These are phyloP conservation scores for Centrocercus urophasianus DNA, from an alignment of 2,113 vertebrate species.

Conservation along the genomic window DNA sequence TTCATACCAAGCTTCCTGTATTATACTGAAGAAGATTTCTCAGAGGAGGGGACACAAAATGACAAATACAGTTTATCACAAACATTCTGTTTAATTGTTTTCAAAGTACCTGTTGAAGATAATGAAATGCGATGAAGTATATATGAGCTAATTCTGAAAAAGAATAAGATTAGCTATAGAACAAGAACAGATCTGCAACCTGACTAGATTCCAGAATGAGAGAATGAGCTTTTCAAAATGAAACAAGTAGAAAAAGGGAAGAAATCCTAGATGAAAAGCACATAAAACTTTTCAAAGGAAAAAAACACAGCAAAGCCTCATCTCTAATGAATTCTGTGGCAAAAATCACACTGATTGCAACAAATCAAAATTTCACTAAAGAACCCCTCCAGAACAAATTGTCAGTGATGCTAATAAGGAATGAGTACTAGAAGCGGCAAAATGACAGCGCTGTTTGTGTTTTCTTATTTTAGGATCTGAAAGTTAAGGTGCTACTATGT, in stretches of 20 bases:
- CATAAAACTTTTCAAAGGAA: not conserved
- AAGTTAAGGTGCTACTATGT: not conserved
- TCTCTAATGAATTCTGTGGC: not conserved
- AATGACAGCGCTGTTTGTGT: not conserved
- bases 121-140: not conserved
- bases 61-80: not conserved
- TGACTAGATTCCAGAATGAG: not conserved
- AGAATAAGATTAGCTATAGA: not conserved
- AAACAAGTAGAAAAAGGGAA: not conserved
- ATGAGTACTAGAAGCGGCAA: not conserved
- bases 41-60: not conserved
- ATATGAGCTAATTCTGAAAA: not conserved
- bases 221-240: not conserved
- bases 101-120: not conserved
- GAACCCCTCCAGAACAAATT: not conserved
- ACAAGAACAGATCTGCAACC: not conserved
- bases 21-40: not conserved
- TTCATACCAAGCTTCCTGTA: not conserved
- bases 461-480: not conserved
- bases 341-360: not conserved
- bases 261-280: not conserved
- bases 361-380: not conserved
- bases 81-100: not conserved
- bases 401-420: not conserved
- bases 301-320: not conserved